Base-by-base conservation (phyloP, 2,888 invertebrate genomes). In the Dioctria linearis region DNA sequence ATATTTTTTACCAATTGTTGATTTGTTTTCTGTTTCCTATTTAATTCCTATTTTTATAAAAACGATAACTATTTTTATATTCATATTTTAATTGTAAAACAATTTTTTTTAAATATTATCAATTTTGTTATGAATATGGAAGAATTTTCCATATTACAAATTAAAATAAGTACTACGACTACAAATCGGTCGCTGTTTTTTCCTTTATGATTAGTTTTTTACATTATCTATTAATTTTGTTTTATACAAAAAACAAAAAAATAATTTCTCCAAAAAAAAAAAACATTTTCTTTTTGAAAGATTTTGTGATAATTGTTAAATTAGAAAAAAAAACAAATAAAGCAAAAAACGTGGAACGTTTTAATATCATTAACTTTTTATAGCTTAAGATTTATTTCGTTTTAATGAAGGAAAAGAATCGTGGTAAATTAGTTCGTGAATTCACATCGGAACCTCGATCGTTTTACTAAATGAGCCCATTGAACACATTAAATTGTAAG, bases 31-130 rank as follows among this genome's bases (percentile, higher is more conserved):
- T 76, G 76, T 76, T 76, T 63, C 76, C 76, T 76, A 76, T 76
- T 76, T 76, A 76, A 76, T 76, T 76, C 76, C 76, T 76, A 76
- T 63, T 76, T 76, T 71, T 63, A 40, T 46, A 76, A 57, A 76
- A 76, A 76, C 42, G 25, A 75, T n/a, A 75, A 61, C 76, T 63
- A 76, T 78, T 78, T 78, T 78, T 78, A 78, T 78, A 78, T 78
- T 78, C 66, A 78, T 78, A 78, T 76, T 76, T 76, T 76, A 76
- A 76, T 76, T 63, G 63, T 76, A 46, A 76, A 76, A 63, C 61
- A 63, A 75, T 57, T 43, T 63, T 61, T 75, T 75, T 63, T 73
- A 39, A 76, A 63, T 76, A 76, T 76, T 49, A 63, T 40, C 51
- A n/a, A 76, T 76, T 76, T 61, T 76, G 76, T 76, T 76, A 76